Conservation (phyloP, 2,888 invertebrate species). For the Campoletis raptor region DNA sequence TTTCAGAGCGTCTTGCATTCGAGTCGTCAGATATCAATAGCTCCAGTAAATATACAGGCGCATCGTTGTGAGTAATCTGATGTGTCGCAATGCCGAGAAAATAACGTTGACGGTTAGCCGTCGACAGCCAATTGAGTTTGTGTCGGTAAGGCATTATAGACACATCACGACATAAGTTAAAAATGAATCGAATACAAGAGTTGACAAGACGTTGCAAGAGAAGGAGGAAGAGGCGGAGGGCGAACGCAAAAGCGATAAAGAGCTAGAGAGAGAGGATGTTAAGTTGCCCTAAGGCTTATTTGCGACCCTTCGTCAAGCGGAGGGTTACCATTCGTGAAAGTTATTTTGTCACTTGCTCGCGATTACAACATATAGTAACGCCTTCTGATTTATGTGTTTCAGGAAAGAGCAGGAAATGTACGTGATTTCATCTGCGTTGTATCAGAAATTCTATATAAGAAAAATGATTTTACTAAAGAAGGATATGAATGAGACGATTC, state of each 20-base stretch:
- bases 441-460: constrained; percentile 40
- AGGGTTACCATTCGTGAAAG: constrained; percentile 55
- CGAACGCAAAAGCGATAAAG: neutral
- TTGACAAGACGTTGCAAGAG: neutral
- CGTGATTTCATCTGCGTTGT: constrained; percentile 42
- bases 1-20: neutral
- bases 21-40: neutral
- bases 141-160: neutral
- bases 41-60: neutral
- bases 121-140: neutral
- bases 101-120: neutral
- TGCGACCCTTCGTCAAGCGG: constrained; percentile 42
- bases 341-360: constrained; percentile 50
- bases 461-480: constrained; percentile 34
- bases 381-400: constrained; percentile 55
- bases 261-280: constrained; percentile 10
- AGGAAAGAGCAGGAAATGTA: constrained; percentile 50
- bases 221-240: neutral
- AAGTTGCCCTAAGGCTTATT: constrained; percentile 47
- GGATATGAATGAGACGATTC: constrained; percentile 39
- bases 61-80: neutral
- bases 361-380: constrained; percentile 15
- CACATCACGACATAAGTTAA: neutral
- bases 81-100: neutral
- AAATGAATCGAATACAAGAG: neutral